phyloP scores from a whole-genome alignment of 2,113 vertebrate genomes.

The Forbesichthys agassizii region DNA sequence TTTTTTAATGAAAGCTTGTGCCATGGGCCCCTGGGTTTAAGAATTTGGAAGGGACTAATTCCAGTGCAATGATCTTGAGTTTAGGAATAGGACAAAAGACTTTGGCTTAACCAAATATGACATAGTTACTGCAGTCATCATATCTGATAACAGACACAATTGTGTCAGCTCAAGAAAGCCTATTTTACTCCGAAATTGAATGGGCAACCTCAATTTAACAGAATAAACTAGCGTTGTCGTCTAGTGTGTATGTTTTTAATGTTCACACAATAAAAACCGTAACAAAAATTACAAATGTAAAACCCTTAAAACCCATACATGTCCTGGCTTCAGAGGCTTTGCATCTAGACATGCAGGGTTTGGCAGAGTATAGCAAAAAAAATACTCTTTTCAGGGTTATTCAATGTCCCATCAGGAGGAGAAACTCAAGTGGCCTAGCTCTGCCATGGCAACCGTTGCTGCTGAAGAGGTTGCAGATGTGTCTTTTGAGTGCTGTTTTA shows the following conservation, averaged over 20 bases:
- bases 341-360: not conserved
- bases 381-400: conserved; percentile 4
- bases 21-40: not conserved
- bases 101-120: no score
- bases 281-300: not conserved
- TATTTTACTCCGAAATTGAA: no score
- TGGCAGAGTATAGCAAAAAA: conserved; percentile 10
- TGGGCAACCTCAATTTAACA: no score
- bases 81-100: no score
- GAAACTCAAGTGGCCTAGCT: conserved; percentile 29
- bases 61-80: not conserved
- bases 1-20: conserved; percentile 41
- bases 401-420: conserved; percentile 16
- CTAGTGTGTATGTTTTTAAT: no score
- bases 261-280: no score
- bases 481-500: conserved; percentile 34
- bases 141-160: no score
- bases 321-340: not conserved
- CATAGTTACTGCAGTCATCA: no score
- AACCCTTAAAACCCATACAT: not conserved
- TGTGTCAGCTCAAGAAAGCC: no score
- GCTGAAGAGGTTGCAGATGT: conserved; percentile 54
- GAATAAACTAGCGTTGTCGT: no score
- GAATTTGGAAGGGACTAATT: conserved; percentile 25
- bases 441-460: conserved; percentile 45